These are phyloP conservation scores for Semotilus atromaculatus DNA, from an alignment of 2,797 vertebrate species.

Conservation along the genomic window DNA sequence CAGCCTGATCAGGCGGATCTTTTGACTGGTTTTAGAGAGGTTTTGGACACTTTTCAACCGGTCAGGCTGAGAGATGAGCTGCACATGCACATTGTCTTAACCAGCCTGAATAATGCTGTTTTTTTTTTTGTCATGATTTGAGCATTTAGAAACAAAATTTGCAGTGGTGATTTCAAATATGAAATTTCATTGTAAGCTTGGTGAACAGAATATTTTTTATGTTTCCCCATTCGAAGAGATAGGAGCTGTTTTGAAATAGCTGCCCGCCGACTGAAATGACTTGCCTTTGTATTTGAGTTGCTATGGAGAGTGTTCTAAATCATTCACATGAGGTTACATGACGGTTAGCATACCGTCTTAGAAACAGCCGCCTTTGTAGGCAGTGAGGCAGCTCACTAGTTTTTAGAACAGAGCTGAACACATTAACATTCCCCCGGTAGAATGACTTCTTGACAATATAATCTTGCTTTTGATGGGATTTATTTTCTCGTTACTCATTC, in stretches of 20 bases:
- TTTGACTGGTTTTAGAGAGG: too few relatives aligned
- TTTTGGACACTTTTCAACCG: too few relatives aligned
- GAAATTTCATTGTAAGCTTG: too few relatives aligned
- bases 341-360: not conserved
- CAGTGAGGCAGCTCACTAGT: not conserved
- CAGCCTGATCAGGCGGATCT: too few relatives aligned
- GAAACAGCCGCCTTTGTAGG: not conserved
- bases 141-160: too few relatives aligned
- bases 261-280: not conserved
- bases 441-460: slow-evolving; percentile 1
- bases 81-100: too few relatives aligned
- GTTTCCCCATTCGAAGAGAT: not conserved
- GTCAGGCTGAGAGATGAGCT: too few relatives aligned
- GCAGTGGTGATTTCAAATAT: too few relatives aligned
- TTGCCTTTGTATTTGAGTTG: not conserved
- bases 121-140: too few relatives aligned
- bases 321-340: not conserved
- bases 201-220: too few relatives aligned
- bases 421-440: not conserved
- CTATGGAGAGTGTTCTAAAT: not conserved
- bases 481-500: not conserved
- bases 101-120: too few relatives aligned
- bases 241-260: not conserved
- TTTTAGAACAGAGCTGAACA: not conserved
- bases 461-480: slow-evolving; percentile 8